These are phyloP conservation scores for Apamea monoglypha DNA, from an alignment of 2,888 invertebrate genomes.

Conservation along the genomic window DNA sequence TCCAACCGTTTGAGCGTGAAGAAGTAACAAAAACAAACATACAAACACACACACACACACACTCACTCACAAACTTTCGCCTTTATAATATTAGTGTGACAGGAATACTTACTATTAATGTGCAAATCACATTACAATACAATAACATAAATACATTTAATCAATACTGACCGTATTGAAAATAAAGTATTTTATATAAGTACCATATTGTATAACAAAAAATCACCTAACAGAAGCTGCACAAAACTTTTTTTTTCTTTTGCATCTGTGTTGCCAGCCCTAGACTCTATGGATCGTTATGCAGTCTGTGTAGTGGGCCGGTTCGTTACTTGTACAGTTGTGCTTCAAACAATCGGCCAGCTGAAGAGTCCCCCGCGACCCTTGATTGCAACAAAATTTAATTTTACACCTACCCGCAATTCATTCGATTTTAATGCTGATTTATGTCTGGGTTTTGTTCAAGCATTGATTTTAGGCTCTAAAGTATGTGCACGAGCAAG, in stretches of 20 bases:
- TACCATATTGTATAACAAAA: background rate
- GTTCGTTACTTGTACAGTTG: constrained; percentile 72
- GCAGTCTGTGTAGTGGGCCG: constrained; percentile 72
- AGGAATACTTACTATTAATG: background rate
- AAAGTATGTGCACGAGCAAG: background rate
- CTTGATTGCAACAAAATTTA: constrained; percentile 68
- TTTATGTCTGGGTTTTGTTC: constrained; percentile 21
- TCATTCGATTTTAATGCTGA: constrained; percentile 34
- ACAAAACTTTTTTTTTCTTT: background rate
- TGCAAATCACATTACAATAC: background rate
- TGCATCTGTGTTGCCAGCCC: constrained; percentile 54
- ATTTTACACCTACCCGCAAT: constrained; percentile 51
- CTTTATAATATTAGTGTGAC: no score
- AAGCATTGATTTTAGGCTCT: background rate
- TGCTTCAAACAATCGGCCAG: constrained; percentile 74
- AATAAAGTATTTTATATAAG: background rate
- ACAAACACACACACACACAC: no score
- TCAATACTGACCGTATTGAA: background rate
- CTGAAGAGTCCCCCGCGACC: constrained; percentile 70
- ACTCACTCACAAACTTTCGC: no score
- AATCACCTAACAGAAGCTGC: background rate
- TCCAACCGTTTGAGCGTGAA: no score
- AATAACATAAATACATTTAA: background rate
- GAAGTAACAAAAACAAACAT: no score
- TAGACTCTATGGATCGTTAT: constrained; percentile 67